Evolutionary conservation across 2,888 invertebrate genomes (phyloP).

Genomic region (Dorcus hopei): DNA sequence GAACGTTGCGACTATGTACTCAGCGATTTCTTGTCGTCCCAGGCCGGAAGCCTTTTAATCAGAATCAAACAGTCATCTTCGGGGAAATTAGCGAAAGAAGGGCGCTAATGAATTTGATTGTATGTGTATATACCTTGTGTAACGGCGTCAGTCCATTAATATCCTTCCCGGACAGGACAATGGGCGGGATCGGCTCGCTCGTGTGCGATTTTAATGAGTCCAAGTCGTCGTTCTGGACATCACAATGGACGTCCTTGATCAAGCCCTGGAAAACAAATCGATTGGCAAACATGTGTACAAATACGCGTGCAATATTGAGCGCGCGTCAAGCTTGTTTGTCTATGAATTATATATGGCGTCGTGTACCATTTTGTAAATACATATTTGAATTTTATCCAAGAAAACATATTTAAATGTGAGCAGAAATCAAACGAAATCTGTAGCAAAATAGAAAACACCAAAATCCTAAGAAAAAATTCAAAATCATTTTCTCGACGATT

Average conservation of each 20-base stretch:
- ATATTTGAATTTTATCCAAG: too few relatives aligned
- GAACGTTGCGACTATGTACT: constrained; percentile 68
- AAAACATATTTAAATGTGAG: too few relatives aligned
- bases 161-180: constrained; percentile 72
- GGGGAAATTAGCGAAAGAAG: too few relatives aligned
- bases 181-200: constrained; percentile 66
- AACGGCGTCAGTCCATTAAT: constrained; percentile 77
- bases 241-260: constrained; percentile 76
- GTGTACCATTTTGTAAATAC: too few relatives aligned
- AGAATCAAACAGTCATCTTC: neutral
- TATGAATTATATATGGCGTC: too few relatives aligned
- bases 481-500: too few relatives aligned
- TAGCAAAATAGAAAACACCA: too few relatives aligned
- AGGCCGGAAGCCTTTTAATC: constrained; percentile 71
- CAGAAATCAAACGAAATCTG: too few relatives aligned
- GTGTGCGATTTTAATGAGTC: constrained; percentile 65
- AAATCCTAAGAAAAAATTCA: too few relatives aligned
- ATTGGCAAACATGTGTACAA: constrained; percentile 6
- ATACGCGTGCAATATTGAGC: neutral
- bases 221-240: constrained; percentile 74
- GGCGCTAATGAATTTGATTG: neutral
- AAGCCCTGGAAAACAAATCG: constrained; percentile 60
- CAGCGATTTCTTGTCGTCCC: constrained; percentile 70
- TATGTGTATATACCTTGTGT: constrained; percentile 64
- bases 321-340: too few relatives aligned